These are phyloP conservation scores for Crossaster papposus DNA, from an alignment of 53 echinoderm and acorn worm species.

Conservation along the genomic window DNA sequence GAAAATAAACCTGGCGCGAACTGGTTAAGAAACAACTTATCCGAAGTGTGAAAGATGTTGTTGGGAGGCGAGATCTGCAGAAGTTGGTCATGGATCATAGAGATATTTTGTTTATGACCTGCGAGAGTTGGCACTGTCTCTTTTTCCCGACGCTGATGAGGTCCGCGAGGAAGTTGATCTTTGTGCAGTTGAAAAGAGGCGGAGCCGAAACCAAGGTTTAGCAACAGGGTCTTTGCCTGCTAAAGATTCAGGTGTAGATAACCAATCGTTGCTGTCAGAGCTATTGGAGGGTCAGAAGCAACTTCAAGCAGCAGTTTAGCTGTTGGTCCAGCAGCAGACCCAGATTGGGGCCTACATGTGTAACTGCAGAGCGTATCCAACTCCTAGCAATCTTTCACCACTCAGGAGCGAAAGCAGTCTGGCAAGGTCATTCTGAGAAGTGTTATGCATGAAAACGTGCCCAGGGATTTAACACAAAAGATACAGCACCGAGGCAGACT, in stretches of 20 bases:
- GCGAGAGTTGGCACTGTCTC: not conserved
- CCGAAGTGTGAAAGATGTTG: slow-evolving; percentile 1
- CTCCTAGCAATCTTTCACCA: not conserved
- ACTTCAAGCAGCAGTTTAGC: not conserved
- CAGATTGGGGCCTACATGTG: not conserved
- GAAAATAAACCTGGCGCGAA: too few relatives aligned
- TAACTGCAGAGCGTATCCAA: not conserved
- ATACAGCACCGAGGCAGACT: not conserved
- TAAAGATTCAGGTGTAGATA: not conserved
- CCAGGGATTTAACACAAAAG: not conserved
- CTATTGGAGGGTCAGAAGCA: slow-evolving; percentile 17
- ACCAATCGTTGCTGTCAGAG: slow-evolving; percentile 1
- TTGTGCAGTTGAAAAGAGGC: not conserved
- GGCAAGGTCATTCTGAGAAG: not conserved
- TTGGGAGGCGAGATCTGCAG: not conserved
- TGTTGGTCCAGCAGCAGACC: slow-evolving; percentile 18
- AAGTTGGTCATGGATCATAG: not conserved
- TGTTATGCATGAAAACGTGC: not conserved
- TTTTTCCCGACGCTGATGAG: slow-evolving; percentile 3
- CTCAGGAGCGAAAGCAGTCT: not conserved
- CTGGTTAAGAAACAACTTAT: slow-evolving; percentile 11
- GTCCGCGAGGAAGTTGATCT: not conserved
- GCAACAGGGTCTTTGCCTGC: not conserved
- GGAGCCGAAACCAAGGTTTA: not conserved
- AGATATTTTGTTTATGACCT: slow-evolving; percentile 1